phyloP scores from a whole-genome alignment of 2,113 vertebrate genomes.

The Tychaedon coryphoeus region DNA sequence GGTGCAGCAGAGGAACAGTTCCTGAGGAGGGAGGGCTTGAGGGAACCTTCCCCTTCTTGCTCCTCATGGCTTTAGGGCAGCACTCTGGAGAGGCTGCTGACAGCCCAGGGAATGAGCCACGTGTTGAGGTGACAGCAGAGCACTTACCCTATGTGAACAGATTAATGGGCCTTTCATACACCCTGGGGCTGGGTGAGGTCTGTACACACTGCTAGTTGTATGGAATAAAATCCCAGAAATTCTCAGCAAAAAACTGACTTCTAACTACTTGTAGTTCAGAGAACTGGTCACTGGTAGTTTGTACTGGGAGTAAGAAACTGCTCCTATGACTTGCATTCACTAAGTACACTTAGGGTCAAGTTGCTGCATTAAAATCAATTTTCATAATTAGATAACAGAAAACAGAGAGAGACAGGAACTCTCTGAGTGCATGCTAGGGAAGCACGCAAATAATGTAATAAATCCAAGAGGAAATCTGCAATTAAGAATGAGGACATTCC shows the following conservation, averaged over 20 bases:
- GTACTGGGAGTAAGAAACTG: not conserved
- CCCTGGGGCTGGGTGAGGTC: not conserved
- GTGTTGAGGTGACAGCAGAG: not conserved
- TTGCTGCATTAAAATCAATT: not conserved
- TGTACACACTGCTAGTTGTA: not conserved
- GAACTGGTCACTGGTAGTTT: not conserved
- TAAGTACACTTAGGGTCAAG: not conserved
- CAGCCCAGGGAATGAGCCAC: not conserved
- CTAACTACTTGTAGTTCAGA: not conserved
- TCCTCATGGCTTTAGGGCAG: not conserved
- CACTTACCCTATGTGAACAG: not conserved
- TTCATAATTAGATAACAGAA: not conserved
- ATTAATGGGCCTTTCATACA: not conserved
- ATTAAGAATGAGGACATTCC: not conserved
- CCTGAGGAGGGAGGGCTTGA: not conserved
- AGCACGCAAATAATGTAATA: not conserved
- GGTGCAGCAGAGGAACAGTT: not conserved
- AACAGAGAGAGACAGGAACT: not conserved
- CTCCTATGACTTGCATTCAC: not conserved
- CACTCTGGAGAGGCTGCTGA: slow-evolving; percentile 1
- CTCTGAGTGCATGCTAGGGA: not conserved
- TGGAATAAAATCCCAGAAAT: not conserved
- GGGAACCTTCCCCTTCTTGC: not conserved
- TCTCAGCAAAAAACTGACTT: not conserved
- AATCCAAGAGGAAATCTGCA: slow-evolving; percentile 15